Base-by-base conservation (phyloP, 2,113 vertebrate species). In the Sigmodon hispidus region DNA sequence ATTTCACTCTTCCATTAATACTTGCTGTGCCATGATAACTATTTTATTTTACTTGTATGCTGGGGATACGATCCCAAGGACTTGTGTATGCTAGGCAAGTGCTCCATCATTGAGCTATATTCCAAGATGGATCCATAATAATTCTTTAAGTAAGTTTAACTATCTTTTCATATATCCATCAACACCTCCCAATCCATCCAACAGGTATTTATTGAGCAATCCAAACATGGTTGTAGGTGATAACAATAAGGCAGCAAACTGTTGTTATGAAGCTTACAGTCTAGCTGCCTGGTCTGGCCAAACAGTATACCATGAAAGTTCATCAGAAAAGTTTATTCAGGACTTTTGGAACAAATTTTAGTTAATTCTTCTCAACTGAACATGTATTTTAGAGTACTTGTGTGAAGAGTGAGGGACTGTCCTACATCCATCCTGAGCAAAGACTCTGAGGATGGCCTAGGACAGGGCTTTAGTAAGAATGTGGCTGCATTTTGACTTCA, bases 281-380 rank as follows among this genome's bases (percentile, higher is more conserved):
- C 26, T 87, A 94, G 36, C 12, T 93, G n/a, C 69, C 45, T 93
- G 6, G 17, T 94, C 15, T 77, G 11, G 24, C 15, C 40, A 92
- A 94, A 61, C 77, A 89, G 10, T 86, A 13, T 93, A 73, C 36
- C 9, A 93, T 92, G 26, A 93, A 77, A 77, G 12, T 89, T 65
- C 52, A 72, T 31, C 91, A 24, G 75, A n/a, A n/a, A 85, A 77
- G 12, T 65, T 89, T 21, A 80, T 40, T 76, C 34, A 87, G 77
- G n/a, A 10, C 86, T 77, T 96, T 95, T 91, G 55, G 94, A 96
- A 89, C 22, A 92, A 93, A 94, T 94, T 16, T 80, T 76, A 17
- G 7, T 72, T 45, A 89, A 72, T 91, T 87, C 21, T 94, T 93
- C 93, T 67, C 79, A 94, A 87, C 9, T 61, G 13, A 24, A 67